Evolutionary conservation across 1,140 invertebrate genomes (phyloP), one percentile per base, ranked within the genome.

Genomic region (Phymorhynchus buccinoides): DNA sequence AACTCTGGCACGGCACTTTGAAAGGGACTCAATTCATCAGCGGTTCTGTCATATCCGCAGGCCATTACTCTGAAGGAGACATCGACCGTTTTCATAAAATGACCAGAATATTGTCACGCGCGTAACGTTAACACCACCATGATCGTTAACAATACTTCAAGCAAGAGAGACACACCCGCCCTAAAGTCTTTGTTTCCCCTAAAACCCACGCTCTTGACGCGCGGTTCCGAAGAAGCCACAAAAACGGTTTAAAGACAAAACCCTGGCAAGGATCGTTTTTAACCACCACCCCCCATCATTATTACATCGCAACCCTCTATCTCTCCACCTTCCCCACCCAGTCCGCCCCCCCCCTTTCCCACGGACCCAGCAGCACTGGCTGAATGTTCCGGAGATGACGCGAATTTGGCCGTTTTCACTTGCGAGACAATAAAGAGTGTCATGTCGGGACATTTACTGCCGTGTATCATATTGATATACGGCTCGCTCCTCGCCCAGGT

Each of bases 401-500:
- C 77, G 77, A 48, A 79, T 79, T 79, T 79, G 77, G 42, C 77
- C 44, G 77, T 52, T 79, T 48, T 44, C 77, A 79, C 77, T 79
- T 79, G 42, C 77, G 35, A 79, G 42, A 79, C 77, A 79, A 79
- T 79, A 79, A 79, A 79, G 77, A 41, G 42, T 56, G 77, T 79
- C 77, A 79, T 79, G 77, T 79, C 44, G 4, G 32, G 77, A 79
- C 77, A 79, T 79, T 79, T 79, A 79, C 77, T 79, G 77, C 77
- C 35, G 77, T 79, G 77, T 79, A 79, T 79, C 77, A 79, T 79
- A 79, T 79, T 79, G 77, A 79, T 79, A 79, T 79, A 79, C 42
- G 77, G 52, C 44, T 44, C 41, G 48, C 42, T 30, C 32, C n/a
- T 14, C n/a, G 44, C 44, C 77, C 30, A 52, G 77, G 44, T 79